Base-by-base conservation (phyloP, 64 coral and sea anemone species). In the Acropora yongei region DNA sequence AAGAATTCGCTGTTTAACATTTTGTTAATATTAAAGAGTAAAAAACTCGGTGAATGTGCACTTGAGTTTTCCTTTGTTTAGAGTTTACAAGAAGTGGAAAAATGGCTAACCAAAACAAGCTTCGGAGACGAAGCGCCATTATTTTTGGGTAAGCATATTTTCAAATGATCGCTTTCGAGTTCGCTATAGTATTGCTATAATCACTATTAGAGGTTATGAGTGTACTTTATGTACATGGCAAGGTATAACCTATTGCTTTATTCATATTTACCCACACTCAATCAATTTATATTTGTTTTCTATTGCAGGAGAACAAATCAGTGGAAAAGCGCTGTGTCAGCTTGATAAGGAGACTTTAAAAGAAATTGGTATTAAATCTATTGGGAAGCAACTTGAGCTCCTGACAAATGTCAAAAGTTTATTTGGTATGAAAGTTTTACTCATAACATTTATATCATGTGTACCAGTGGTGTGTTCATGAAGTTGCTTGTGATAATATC, bases 311-410 rank as follows among this genome's bases (percentile, higher is more conserved):
- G 75, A 77, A 14, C 75, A 77, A 77, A 47, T 77, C 8, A 44
- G 75, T 77, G 75, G 75, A 48, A 77, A 77, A 77, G 75, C 75
- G 2, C 45, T 77, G 75, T 77, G 75, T 77, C 46, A 77, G 75
- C 75, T 77, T 77, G 75, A 77, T 77, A 77, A 45, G 75, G 75
- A 77, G 75, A 77, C 75, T 77, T 77, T 77, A 44, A 77, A 77
- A 77, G 44, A 77, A 14, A 44, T 77, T 77, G 75, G 75, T 77
- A 46, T 77, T 77, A 77, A 77, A 77, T 77, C 75, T 77, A 77
- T 47, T 13, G 75, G 75, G 75, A 77, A 45, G 75, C 75, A 77
- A 77, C 75, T 77, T 77, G 75, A 44, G 75, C 75, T 77, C 75
- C 75, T 77, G 44, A 77, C 6, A 77, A 77, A 77, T 77, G 75